These are phyloP conservation scores for Morone saxatilis DNA, from an alignment of 2,113 vertebrate species.

Conservation along the genomic window DNA sequence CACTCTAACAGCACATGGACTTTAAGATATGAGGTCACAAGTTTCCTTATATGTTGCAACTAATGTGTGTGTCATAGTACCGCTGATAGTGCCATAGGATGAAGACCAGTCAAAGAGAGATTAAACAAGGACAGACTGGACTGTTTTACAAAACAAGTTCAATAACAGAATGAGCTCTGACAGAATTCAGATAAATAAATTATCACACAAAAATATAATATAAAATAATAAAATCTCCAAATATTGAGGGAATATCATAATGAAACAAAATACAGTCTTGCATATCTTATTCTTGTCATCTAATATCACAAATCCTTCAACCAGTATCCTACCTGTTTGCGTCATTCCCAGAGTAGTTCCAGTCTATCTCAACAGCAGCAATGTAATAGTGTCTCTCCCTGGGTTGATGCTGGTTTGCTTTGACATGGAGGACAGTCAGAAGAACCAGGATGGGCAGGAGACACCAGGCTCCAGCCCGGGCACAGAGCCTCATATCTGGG, in stretches of 20 bases:
- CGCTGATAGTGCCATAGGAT: neutral
- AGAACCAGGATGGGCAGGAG: slow-evolving; percentile 66
- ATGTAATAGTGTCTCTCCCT: slow-evolving; percentile 83
- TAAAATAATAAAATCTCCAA: neutral
- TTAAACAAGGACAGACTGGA: slow-evolving; percentile 16
- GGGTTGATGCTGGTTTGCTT: slow-evolving; percentile 35
- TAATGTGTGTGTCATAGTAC: neutral
- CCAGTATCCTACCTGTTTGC: slow-evolving; percentile 41
- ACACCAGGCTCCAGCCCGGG: slow-evolving; percentile 32
- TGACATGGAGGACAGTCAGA: slow-evolving; percentile 38
- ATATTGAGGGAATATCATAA: neutral
- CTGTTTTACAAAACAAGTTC: slow-evolving; percentile 1
- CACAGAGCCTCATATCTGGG: slow-evolving; percentile 76
- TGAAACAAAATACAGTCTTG: neutral
- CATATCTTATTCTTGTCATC: neutral
- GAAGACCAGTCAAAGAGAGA: neutral
- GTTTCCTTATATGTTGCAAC: neutral
- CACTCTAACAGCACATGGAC: neutral
- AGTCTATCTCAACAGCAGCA: slow-evolving; percentile 83
- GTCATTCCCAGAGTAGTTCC: slow-evolving; percentile 79
- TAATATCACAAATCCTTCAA: neutral
- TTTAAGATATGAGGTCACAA: neutral
- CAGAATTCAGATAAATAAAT: neutral
- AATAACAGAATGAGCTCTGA: neutral
- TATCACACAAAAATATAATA: neutral